Base-by-base conservation (phyloP, 2,797 vertebrate species). In the Microctenopoma lineatum region DNA sequence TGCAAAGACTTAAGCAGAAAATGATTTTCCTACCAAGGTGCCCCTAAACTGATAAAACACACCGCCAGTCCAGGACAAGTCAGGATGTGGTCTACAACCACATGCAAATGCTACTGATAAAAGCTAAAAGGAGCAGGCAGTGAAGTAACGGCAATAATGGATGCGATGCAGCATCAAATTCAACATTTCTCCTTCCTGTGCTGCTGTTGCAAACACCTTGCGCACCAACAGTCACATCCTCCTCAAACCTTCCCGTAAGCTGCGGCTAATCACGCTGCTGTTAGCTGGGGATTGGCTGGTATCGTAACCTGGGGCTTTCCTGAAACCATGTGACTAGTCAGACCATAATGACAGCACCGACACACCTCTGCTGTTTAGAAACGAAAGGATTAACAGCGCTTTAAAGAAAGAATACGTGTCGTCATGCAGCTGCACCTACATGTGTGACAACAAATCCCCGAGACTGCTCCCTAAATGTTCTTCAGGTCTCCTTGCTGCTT, bases 241-340 rank as follows among this genome's bases (percentile, higher is more conserved):
- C 41, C n/a, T 38, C 63, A 78, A 76, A 73, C 32, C 5, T 59
- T 58, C 48, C 72, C 41, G 62, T 47, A 66, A 70, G 36, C 57
- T 59, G 74, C 57, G 70, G 61, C 34, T 54, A 58, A 84, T 84
- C 85, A 15, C 88, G 79, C 73, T 65, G 79, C 58, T 53, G 53
- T 44, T 32, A 66, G 53, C 27, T 15, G 63, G 82, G 55, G 64
- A 73, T 81, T 74, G 38, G 59, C 73, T 66, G 29, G 75, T 39
- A 68, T 50, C 4, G 25, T 74, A 78, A 76, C 44, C 73, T 59
- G 92, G 91, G 91, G 68, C 79, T 93, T 95, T 95, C 92, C 93
- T 87, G 63, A 58, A 27, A 66, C 45, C 91, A 92, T 78, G 87
- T 93, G 94, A 93, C 86, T 46, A 66, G 79, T 85, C 83, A 86